phyloP scores from a whole-genome alignment of 2,797 vertebrate genomes.

The Peromyscus attwateri region DNA sequence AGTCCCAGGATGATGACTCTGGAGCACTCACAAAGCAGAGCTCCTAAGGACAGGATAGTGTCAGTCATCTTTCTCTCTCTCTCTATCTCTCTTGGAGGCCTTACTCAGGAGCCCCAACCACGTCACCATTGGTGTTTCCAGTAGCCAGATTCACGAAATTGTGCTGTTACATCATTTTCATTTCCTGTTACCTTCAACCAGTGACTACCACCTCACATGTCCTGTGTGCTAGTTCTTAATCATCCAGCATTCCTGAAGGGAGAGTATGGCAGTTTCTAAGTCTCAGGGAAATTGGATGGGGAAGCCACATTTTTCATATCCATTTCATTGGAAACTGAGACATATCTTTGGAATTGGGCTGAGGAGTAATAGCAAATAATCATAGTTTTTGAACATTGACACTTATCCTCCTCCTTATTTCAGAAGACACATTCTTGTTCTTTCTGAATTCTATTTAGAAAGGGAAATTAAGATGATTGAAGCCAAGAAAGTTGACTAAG shows the following conservation, averaged over 20 bases:
- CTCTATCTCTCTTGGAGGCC: not conserved
- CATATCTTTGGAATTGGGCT: not conserved
- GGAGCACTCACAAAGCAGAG: not conserved
- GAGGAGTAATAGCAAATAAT: not conserved
- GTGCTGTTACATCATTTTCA: not conserved
- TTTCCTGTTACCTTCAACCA: slow-evolving; percentile 15
- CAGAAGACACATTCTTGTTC: not conserved
- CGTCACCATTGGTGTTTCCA: not conserved
- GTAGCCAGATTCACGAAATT: not conserved
- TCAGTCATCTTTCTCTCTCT: not conserved
- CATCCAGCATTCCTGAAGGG: not conserved
- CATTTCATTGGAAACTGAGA: not conserved
- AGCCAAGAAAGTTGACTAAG: not conserved
- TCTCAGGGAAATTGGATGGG: not conserved
- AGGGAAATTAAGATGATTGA: not conserved
- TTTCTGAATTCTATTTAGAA: not conserved
- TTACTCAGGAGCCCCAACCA: slow-evolving; percentile 1
- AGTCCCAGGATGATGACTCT: not conserved
- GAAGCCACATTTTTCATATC: not conserved
- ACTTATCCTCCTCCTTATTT: not conserved
- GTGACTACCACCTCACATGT: not conserved
- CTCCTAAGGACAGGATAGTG: not conserved
- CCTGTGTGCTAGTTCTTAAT: not conserved
- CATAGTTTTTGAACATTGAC: not conserved
- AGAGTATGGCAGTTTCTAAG: not conserved